Evolutionary conservation across 2,888 invertebrate genomes (phyloP), one percentile per base, ranked within the genome.

Genomic region (Platypus cylindrus): DNA sequence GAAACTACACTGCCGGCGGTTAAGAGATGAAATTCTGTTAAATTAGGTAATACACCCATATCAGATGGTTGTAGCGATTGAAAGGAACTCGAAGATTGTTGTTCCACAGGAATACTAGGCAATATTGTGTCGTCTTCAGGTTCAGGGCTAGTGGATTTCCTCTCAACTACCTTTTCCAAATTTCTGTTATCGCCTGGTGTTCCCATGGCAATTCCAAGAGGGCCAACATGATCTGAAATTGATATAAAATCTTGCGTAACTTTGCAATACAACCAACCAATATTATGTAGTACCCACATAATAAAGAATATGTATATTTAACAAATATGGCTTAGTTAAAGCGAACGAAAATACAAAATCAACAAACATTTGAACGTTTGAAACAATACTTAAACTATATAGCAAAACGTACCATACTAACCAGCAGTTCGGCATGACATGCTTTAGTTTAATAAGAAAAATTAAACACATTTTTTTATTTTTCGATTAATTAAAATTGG

Each of bases 161-260:
- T 31, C 44, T 40, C 39, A 40, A 47, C 58, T 58, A 60, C 54
- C 57, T 56, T 52, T 51, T 52, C 46, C 50, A 55, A 48, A 49
- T 54, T 48, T 45, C 50, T 48, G 54, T 58, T 57, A 59, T 62
- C 62, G 61, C 61, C 62, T 58, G 62, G 62, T 58, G 62, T 62
- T 59, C 60, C 62, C 62, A 62, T 62, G 60, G 61, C 61, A 60
- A 61, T 58, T 58, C 53, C 60, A 62, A 55, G 56, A 52, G 52
- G 50, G 55, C 52, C 60, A 61, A 58, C 62, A 62, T 62, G 61
- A 62, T 62, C 62, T 62, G 47, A 11, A 56, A 57, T n/a, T n/a
- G n/a, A n/a, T n/a, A n/a, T n/a, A n/a, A n/a, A n/a, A n/a, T n/a
- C n/a, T n/a, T n/a, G n/a, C n/a, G n/a, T n/a, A n/a, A n/a, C n/a